Base-by-base conservation (phyloP, 2,113 vertebrate genomes). In the Sinocyclocheilus anshuiensis region DNA sequence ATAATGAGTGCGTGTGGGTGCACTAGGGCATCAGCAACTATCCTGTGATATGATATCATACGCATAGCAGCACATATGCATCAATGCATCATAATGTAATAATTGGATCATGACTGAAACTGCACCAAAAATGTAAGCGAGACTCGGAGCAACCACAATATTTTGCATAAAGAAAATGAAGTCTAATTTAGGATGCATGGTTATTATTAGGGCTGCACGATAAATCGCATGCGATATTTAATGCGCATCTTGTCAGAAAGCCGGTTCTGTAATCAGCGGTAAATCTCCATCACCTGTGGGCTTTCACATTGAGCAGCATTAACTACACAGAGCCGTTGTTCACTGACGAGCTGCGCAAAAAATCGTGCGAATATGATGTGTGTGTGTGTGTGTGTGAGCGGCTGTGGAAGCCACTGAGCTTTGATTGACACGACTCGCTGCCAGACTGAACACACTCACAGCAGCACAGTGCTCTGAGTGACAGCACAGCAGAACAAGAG, bases 1-100 rank as follows among this genome's bases (percentile, higher is more conserved):
- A 29, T 72, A 59, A 36, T 26, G n/a, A 81, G 61, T 39, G 63
- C 22, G 80, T 48, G 61, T 71, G 81, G n/a, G 42, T 26, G 26
- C 4, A 39, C 59, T 29, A n/a, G 45, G 22, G 20, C 53, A 22
- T 76, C 74, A 48, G 2, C 10, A 42, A 75, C 71, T 45, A 48
- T 48, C 45, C 45, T 26, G 16, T 26, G 0, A 9, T 69, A 9
- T 33, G 26, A 69, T 18, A 36, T 4, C 8, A 69, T 36, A 69
- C 29, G 1, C 29, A 69, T 69, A 69, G 24, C 63, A 67, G 6
- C 65, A 67, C 6, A 16, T 18, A 69, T 16, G 7, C 33, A 15
- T 33, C 13, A 33, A 33, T 33, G 3, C 6, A 61, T n/a, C 22
- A n/a, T 59, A 59, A 59, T 53, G 15, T 53, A 4, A 53, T 18